Evolutionary conservation across 2,113 vertebrate genomes (phyloP).

Genomic region (Ia io): DNA sequence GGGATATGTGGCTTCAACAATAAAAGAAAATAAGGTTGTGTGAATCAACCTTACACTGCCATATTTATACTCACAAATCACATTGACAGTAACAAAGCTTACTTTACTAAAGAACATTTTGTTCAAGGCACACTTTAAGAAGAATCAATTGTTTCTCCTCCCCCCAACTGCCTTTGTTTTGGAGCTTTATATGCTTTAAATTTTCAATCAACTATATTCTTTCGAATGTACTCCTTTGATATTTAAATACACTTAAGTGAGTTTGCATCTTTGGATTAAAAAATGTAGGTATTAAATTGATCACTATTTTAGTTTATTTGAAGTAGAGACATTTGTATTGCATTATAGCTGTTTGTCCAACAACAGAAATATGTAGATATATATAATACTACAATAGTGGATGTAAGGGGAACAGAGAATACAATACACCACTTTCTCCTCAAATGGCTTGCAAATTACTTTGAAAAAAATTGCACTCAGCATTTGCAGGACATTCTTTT

Average conservation of each 20-base stretch:
- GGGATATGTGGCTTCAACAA: not conserved
- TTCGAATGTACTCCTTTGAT: not conserved
- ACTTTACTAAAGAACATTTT: not conserved
- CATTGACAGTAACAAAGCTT: not conserved
- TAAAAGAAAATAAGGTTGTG: not conserved
- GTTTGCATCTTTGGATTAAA: not conserved
- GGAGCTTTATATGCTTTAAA: not conserved
- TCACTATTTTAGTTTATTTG: not conserved
- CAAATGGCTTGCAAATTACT: not conserved
- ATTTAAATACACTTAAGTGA: constrained; percentile 25
- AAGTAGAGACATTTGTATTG: not conserved
- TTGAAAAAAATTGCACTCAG: not conserved
- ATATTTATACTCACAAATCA: not conserved
- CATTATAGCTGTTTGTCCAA: not conserved
- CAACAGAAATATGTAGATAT: not conserved
- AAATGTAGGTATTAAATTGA: not conserved
- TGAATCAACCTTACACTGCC: not conserved
- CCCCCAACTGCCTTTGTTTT: not conserved
- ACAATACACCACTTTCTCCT: not conserved
- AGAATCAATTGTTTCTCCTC: not conserved
- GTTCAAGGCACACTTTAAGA: not conserved
- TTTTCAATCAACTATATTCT: not conserved
- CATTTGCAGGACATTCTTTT: constrained; percentile 34
- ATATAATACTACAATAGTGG: not conserved
- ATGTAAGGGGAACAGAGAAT: not conserved